phyloP scores from a whole-genome alignment of 2,113 vertebrate species.

The Pygoscelis antarcticus region DNA sequence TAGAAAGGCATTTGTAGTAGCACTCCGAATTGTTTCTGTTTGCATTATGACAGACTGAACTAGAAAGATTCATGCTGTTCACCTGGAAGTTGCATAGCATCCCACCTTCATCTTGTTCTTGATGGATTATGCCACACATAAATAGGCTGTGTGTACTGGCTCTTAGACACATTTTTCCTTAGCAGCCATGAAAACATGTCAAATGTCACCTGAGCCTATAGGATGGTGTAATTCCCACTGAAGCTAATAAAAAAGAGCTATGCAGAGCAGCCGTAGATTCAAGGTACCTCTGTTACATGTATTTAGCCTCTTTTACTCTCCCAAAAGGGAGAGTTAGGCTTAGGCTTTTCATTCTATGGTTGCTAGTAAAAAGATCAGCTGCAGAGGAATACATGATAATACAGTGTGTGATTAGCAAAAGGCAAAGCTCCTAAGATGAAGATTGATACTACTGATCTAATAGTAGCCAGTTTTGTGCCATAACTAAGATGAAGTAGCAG shows the following conservation, averaged over 20 bases:
- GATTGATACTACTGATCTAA: fast-evolving
- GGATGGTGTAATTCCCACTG: background rate
- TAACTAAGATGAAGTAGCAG: background rate
- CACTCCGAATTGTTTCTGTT: background rate
- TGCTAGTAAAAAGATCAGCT: background rate
- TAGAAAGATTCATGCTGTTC: background rate
- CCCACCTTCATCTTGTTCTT: background rate
- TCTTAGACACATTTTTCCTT: background rate
- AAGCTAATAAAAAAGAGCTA: background rate
- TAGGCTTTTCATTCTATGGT: background rate
- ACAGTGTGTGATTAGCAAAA: background rate
- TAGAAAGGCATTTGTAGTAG: background rate
- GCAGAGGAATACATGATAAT: background rate
- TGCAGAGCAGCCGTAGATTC: background rate
- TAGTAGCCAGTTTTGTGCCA: background rate
- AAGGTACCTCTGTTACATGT: background rate
- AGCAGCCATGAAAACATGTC: background rate
- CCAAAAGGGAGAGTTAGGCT: background rate
- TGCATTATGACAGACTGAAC: background rate
- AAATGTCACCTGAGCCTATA: background rate
- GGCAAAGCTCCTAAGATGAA: no score
- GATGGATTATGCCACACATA: background rate
- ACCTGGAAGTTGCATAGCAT: background rate
- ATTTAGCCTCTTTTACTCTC: background rate
- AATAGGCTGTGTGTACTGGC: background rate